Conservation (phyloP, 2,797 vertebrate species). For the Coluber constrictor region DNA sequence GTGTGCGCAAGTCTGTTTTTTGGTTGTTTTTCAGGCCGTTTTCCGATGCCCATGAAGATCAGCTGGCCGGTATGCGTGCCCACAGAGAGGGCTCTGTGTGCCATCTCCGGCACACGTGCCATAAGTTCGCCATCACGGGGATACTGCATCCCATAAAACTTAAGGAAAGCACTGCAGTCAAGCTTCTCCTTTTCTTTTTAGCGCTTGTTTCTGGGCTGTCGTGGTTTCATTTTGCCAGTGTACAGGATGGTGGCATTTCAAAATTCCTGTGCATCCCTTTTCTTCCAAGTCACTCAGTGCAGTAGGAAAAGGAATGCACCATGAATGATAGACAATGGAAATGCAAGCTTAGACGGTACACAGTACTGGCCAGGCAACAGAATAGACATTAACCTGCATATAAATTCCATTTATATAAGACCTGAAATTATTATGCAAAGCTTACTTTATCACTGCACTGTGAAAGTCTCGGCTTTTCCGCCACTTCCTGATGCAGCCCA, state of each 20-base stretch:
- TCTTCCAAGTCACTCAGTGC: not conserved
- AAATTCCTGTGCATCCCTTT: not conserved
- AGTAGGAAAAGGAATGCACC: not conserved
- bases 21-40: too few species aligned
- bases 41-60: too few species aligned
- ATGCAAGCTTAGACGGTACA: not conserved
- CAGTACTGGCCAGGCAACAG: not conserved
- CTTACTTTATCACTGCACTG: conserved; percentile 79
- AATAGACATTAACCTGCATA: not conserved
- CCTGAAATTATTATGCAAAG: not conserved
- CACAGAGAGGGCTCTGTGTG: too few species aligned
- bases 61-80: too few species aligned
- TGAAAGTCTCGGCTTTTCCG: conserved; percentile 79
- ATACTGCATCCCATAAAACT: not conserved
- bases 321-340: not conserved
- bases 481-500: conserved; percentile 86
- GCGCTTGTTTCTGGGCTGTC: not conserved
- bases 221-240: not conserved
- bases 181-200: not conserved
- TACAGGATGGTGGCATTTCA: not conserved
- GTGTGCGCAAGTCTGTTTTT: too few species aligned
- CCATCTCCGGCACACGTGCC: too few species aligned
- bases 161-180: not conserved
- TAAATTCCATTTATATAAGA: not conserved
- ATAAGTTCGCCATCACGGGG: too few species aligned